These are phyloP conservation scores for Cyrtonyx montezumae DNA, from an alignment of 2,113 vertebrate species.

Conservation along the genomic window DNA sequence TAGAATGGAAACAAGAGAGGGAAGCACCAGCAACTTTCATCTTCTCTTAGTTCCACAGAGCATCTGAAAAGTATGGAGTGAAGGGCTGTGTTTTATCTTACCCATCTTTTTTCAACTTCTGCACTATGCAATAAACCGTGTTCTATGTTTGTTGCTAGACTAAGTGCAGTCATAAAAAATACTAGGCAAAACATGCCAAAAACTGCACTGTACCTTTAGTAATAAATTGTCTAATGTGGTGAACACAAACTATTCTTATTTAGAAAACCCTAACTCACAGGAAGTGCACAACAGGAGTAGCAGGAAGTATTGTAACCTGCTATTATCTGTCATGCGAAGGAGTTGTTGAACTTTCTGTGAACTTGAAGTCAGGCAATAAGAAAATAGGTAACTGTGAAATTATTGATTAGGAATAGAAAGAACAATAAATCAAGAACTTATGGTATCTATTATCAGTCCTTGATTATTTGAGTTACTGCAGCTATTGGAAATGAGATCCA, in stretches of 20 bases:
- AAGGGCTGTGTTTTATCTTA: not conserved
- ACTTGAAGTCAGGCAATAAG: not conserved
- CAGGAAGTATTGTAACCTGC: not conserved
- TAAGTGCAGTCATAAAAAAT: not conserved
- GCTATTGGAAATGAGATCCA: not conserved
- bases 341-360: not conserved
- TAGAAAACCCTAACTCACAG: not conserved
- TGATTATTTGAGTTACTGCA: not conserved
- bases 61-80: not conserved
- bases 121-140: not conserved
- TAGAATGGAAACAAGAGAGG: not conserved
- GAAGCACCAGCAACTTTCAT: not conserved
- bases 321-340: not conserved
- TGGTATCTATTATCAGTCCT: not conserved
- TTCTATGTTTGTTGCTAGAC: not conserved
- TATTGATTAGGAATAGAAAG: not conserved
- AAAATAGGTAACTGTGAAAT: not conserved
- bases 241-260: not conserved
- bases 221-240: not conserved
- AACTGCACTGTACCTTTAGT: not conserved
- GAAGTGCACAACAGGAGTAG: not conserved
- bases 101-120: not conserved
- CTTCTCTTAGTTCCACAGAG: not conserved
- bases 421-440: not conserved
- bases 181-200: not conserved